phyloP scores from a whole-genome alignment of 2,113 vertebrate species.

The Nansenia antarctica region DNA sequence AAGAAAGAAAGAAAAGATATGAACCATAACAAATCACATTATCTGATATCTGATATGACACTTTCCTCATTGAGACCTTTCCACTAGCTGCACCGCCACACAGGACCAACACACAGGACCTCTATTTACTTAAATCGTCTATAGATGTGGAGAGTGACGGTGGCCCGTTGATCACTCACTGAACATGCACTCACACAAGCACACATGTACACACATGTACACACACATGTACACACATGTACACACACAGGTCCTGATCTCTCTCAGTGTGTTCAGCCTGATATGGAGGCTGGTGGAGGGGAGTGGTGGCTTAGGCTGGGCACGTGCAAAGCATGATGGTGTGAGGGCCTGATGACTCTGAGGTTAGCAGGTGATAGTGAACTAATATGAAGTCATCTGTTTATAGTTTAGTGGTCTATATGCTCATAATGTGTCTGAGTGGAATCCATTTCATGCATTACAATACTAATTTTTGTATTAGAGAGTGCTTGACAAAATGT shows the following conservation, averaged over 20 bases:
- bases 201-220: not conserved
- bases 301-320: not conserved
- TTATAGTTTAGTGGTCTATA: too few species aligned
- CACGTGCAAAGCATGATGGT: not conserved
- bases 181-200: not conserved
- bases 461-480: too few species aligned
- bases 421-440: too few species aligned
- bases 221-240: not conserved
- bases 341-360: not conserved
- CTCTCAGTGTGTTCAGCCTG: not conserved
- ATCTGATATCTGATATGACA: too few species aligned
- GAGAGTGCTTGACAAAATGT: too few species aligned
- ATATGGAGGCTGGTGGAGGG: not conserved
- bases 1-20: too few species aligned
- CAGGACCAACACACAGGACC: not conserved
- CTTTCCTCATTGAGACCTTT: too few species aligned
- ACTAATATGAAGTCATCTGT: not conserved
- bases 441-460: too few species aligned
- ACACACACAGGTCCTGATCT: not conserved
- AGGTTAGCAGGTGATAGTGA: not conserved
- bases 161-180: not conserved
- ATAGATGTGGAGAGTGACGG: not conserved
- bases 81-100: too few species aligned
- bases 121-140: not conserved
- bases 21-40: too few species aligned